phyloP scores from a whole-genome alignment of 2,888 invertebrate genomes.

The Exocentrus adspersus region DNA sequence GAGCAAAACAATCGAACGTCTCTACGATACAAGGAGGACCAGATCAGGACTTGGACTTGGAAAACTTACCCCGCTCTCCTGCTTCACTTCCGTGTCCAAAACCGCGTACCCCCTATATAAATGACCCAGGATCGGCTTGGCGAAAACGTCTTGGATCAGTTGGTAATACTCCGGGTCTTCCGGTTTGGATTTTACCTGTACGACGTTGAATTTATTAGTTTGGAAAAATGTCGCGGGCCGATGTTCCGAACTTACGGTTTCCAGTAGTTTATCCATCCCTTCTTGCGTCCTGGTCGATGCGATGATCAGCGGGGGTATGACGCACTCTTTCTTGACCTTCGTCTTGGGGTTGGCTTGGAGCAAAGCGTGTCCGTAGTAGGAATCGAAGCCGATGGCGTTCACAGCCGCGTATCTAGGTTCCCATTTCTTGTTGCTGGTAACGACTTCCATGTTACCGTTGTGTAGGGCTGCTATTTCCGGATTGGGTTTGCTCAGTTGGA shows the following conservation, averaged over 20 bases:
- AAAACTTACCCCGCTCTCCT: slow-evolving; percentile 56
- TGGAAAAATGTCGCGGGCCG: neutral
- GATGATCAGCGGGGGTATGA: slow-evolving; percentile 74
- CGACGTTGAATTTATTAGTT: slow-evolving; percentile 26
- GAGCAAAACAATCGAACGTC: too few relatives aligned
- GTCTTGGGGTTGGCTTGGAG: slow-evolving; percentile 81
- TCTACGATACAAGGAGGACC: too few relatives aligned
- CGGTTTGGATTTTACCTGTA: slow-evolving; percentile 67
- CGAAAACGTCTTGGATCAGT: slow-evolving; percentile 65
- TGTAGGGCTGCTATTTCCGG: slow-evolving; percentile 85
- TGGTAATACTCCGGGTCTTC: slow-evolving; percentile 66
- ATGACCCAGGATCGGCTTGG: slow-evolving; percentile 67
- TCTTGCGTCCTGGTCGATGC: slow-evolving; percentile 88
- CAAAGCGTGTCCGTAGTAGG: slow-evolving; percentile 91
- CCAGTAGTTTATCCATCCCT: slow-evolving; percentile 75
- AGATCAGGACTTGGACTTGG: too few relatives aligned
- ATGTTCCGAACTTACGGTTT: slow-evolving; percentile 55
- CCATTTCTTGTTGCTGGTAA: slow-evolving; percentile 82
- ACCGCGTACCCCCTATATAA: slow-evolving; percentile 73
- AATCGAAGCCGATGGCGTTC: slow-evolving; percentile 98
- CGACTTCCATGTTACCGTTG: slow-evolving; percentile 84
- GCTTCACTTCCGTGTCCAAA: slow-evolving; percentile 55
- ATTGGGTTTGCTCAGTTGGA: slow-evolving; percentile 90
- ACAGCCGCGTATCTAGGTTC: slow-evolving; percentile 88
- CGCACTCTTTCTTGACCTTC: slow-evolving; percentile 67